A percentile compares a stretch with the other conserved stretches of the same genome.
Conservation (phyloP, 1,140 invertebrate genomes). For the Eurosta solidaginis region DNA sequence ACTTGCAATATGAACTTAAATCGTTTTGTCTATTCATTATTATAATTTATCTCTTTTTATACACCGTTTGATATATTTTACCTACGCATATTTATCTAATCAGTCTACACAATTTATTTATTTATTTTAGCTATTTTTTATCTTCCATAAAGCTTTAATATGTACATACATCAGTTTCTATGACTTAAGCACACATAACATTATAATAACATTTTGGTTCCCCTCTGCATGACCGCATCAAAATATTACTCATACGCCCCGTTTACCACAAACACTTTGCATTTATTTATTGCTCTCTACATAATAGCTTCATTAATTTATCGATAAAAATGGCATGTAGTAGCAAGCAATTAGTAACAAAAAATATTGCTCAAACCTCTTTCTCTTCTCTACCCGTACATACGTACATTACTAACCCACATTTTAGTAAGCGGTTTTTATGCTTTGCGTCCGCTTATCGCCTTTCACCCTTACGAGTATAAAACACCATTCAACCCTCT, state of each 20-base stretch:
- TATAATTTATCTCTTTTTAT: background rate
- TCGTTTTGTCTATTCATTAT: background rate
- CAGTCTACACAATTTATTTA: no score
- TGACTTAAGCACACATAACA: background rate
- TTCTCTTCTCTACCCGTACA: background rate
- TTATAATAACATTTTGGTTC: background rate
- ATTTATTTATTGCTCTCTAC: background rate
- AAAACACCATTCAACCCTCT: no score
- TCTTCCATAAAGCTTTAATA: no score
- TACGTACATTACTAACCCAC: background rate
- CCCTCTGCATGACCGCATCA: background rate
- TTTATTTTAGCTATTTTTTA: no score
- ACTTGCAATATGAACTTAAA: no score
- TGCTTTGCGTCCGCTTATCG: background rate
- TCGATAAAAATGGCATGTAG: conserved; percentile 11
- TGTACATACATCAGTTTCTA: no score
- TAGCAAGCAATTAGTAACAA: background rate
- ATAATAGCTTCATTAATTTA: conserved; percentile 3
- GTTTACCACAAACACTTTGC: background rate
- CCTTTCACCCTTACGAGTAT: background rate
- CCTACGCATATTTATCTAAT: background rate
- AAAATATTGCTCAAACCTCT: background rate
- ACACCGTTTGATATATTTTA: background rate
- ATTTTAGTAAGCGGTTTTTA: background rate
- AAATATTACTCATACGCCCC: background rate